These are phyloP conservation scores for Marasmarcha lunaedactyla DNA, from an alignment of 2,888 invertebrate species.

Conservation along the genomic window DNA sequence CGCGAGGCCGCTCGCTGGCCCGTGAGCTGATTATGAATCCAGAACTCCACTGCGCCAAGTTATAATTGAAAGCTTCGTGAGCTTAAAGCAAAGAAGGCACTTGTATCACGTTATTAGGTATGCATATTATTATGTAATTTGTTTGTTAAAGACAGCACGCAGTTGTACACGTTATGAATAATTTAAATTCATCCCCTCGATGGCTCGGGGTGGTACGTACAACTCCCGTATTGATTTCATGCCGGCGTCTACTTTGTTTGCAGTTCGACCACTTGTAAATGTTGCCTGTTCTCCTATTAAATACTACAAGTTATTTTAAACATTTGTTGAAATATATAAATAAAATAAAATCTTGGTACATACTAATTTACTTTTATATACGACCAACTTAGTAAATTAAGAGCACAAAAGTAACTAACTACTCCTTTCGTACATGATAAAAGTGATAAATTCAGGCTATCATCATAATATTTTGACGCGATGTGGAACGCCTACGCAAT, in stretches of 20 bases:
- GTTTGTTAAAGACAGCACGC: conserved; percentile 69
- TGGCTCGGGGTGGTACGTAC: conserved; percentile 35
- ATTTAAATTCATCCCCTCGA: conserved; percentile 67
- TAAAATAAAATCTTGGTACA: no score
- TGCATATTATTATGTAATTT: conserved; percentile 69
- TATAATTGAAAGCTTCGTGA: conserved; percentile 63
- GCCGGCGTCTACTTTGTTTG: conserved; percentile 28
- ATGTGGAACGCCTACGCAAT: conserved; percentile 39
- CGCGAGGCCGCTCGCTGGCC: conserved; percentile 21
- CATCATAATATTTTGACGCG: conserved; percentile 45
- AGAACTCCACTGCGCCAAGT: conserved; percentile 37
- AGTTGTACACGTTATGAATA: conserved; percentile 67
- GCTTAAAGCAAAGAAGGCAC: conserved; percentile 32
- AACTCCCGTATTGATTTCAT: conserved; percentile 48
- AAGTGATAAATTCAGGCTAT: no score
- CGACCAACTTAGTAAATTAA: no score
- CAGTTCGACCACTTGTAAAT: conserved; percentile 34
- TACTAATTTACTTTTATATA: no score
- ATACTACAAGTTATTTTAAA: no score
- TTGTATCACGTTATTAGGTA: conserved; percentile 60
- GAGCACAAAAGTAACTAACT: no score
- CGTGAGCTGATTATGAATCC: not conserved
- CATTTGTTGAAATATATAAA: no score
- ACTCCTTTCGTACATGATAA: no score
- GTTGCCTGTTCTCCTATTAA: conserved; percentile 32